Base-by-base conservation (phyloP, 1,140 invertebrate species). In the Lethrus apterus region DNA sequence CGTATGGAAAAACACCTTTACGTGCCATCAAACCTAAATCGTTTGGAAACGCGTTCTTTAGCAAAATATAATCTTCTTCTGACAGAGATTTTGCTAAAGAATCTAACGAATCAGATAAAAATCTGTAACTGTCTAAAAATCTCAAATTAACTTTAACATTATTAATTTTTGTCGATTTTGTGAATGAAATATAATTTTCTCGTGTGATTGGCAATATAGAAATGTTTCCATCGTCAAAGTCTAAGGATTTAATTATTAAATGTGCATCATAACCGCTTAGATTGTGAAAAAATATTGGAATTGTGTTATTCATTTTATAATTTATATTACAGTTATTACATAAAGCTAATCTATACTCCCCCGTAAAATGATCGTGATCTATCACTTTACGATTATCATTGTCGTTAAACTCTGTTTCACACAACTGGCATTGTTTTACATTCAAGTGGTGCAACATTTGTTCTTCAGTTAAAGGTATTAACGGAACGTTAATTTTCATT, bases 201-300 rank as follows among this genome's bases (percentile, higher is more conserved):
- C 60, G 57, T 38, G 57, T 67, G 38, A 59, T 64, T 7, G 65
- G 59, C 36, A 69, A 66, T 14, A 63, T 51, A 24, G 53, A 41
- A 17, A 68, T 60, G 18, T 50, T 10, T 19, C 19, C 15, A 7
- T 59, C 45, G 54, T 54, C 50, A 18, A 42, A 18, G 14, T 54
- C 49, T n/a, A 65, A 35, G 14, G 44, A 50, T 51, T 60, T 51
- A 13, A 68, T 62, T 30, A 69, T 54, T 3, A 67, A 45, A 42
- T 42, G 40, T 14, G 11, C 40, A 42, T 42, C 40, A 29, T 42
- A 42, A 29, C 40, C 40, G 11, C 11, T 15, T 20, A 19, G 13
- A 38, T 38, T 38, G 20, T 38, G 35, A 18, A 38, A 38, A 9
- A 42, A 42, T 9, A 42, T 4, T 1, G 18, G 40, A n/a, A 42